Conservation (phyloP, 2,797 vertebrate species). For the Falco rusticolus region DNA sequence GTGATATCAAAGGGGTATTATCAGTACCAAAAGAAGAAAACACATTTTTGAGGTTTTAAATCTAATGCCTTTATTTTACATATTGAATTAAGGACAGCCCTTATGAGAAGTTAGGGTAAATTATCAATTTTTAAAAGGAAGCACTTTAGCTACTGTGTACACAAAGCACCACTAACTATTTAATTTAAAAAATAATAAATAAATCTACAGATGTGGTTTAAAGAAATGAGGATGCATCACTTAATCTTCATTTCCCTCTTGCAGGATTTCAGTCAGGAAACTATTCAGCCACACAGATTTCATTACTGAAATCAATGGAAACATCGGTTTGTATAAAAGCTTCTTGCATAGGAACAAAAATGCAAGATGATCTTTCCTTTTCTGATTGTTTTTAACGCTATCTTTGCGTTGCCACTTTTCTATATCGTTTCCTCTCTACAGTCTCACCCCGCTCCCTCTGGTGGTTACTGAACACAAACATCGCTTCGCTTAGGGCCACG, state of each 20-base stretch:
- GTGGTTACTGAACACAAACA: neutral
- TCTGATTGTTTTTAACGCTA: accelerated
- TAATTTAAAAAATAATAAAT: neutral
- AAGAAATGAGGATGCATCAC: neutral
- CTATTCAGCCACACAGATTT: neutral
- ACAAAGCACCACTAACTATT: neutral
- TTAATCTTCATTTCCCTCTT: neutral
- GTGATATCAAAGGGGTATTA: neutral
- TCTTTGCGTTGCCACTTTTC: neutral
- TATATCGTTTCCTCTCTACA: accelerated
- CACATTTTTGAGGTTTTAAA: neutral
- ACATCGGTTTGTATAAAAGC: neutral
- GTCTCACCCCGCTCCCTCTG: neutral
- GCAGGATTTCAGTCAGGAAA: slow-evolving; percentile 5
- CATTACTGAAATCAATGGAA: neutral
- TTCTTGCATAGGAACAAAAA: neutral
- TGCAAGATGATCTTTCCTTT: neutral
- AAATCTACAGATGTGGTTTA: neutral
- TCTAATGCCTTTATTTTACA: neutral
- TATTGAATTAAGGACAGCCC: neutral
- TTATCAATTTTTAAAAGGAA: neutral
- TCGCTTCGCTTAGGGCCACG: accelerated
- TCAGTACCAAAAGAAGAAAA: neutral
- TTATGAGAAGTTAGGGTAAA: neutral
- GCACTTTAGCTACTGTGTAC: neutral